Evolutionary conservation across 1,140 invertebrate species (phyloP).

Genomic region (Radopholus similis): DNA sequence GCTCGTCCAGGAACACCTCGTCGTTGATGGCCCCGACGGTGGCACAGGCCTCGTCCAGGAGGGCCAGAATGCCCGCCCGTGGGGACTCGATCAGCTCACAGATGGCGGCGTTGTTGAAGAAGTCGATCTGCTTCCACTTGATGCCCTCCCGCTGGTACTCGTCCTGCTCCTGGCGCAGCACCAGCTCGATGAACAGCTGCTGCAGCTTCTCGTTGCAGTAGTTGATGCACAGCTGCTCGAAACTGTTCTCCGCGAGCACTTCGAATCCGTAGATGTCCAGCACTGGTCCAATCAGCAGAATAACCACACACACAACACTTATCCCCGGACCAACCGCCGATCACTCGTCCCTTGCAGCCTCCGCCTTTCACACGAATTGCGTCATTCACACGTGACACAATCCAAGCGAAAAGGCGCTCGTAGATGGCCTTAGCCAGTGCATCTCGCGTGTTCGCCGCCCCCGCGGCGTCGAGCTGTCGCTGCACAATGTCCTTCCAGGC

Average conservation of each 20-base stretch:
- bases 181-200: conserved; percentile 74
- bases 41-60: conserved; percentile 73
- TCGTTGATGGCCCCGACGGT: conserved; percentile 46
- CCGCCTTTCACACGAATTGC: conserved; percentile 59
- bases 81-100: conserved; percentile 80
- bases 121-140: conserved; percentile 72
- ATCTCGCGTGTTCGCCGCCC: too few species aligned
- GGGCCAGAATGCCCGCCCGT: conserved; percentile 66
- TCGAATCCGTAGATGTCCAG: conserved; percentile 73
- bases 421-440: conserved; percentile 63
- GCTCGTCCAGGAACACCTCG: conserved; percentile 67
- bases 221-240: conserved; percentile 72
- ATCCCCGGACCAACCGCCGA: too few species aligned
- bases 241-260: conserved; percentile 69
- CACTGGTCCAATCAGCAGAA: too few species aligned
- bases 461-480: too few species aligned
- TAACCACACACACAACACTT: too few species aligned
- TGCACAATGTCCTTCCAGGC: too few species aligned
- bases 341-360: conserved; percentile 50
- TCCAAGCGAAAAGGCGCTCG: conserved; percentile 49
- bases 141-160: conserved; percentile 73
- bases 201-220: conserved; percentile 82
- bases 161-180: conserved; percentile 73
- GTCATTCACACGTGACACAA: conserved; percentile 49
- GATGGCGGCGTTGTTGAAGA: conserved; percentile 73